phyloP scores from a whole-genome alignment of 1,140 invertebrate species.

The Lasioglossum albipes region DNA sequence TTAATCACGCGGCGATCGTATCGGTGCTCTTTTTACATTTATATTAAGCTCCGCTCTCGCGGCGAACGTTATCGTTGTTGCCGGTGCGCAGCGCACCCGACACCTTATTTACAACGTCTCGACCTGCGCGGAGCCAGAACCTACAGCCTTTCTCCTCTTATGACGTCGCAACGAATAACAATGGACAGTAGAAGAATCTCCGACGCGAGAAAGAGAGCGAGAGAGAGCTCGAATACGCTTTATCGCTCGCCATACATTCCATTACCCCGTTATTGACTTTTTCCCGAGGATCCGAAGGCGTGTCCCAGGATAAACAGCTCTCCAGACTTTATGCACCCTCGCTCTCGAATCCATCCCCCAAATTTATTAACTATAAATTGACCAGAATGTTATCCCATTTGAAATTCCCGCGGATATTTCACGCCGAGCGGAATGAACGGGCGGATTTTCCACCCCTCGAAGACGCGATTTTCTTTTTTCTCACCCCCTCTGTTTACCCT shows the following conservation, averaged over 20 bases:
- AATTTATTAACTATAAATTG: constrained; percentile 52
- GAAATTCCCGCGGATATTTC: constrained; percentile 39
- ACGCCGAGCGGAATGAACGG: constrained; percentile 2
- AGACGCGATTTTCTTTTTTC: constrained; percentile 19
- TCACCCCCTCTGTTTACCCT: too few relatives aligned
- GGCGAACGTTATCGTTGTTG: background rate
- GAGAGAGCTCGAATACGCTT: background rate
- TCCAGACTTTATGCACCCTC: constrained; percentile 37
- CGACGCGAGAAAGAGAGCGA: background rate
- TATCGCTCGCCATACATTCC: background rate
- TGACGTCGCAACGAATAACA: background rate
- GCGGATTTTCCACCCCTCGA: constrained; percentile 34
- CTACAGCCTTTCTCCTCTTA: background rate
- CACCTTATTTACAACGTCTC: background rate
- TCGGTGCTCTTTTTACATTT: background rate
- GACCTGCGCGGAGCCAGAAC: background rate
- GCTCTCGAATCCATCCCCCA: background rate
- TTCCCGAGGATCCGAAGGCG: constrained; percentile 3
- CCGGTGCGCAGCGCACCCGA: background rate
- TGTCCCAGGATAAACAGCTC: constrained; percentile 13
- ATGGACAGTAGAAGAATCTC: background rate
- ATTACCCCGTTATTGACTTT: constrained; percentile 22
- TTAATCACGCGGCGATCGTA: background rate
- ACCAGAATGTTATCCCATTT: constrained; percentile 29
- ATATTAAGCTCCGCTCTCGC: background rate